Percentiles rank a stretch among this genome's conserved stretches.
These are phyloP conservation scores for Gymnocephalus cernua DNA, from an alignment of 2,113 vertebrate genomes.

Conservation along the genomic window DNA sequence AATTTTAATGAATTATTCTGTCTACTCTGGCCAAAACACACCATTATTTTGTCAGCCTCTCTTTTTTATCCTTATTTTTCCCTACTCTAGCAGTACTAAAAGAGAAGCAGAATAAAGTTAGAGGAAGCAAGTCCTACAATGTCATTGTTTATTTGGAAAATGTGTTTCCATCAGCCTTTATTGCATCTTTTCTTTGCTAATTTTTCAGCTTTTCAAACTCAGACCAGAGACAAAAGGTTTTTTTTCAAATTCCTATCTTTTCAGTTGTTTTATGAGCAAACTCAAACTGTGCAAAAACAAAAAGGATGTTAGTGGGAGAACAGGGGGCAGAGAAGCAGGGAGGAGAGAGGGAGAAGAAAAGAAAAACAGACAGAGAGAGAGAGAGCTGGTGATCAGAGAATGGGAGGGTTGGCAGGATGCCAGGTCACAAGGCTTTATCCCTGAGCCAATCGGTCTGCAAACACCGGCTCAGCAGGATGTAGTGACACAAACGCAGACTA, in stretches of 20 bases:
- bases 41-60: background rate
- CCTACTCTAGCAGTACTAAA: conserved; percentile 7
- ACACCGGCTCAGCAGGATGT: conserved; percentile 73
- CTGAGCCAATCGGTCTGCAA: conserved; percentile 71
- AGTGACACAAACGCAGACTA: conserved; percentile 45
- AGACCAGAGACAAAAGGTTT: background rate
- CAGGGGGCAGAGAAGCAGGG: background rate
- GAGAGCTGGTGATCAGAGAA: conserved; percentile 52
- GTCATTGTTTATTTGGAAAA: conserved; percentile 47
- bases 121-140: conserved; percentile 11
- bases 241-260: background rate
- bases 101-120: background rate
- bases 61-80: background rate
- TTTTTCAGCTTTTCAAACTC: conserved; percentile 32
- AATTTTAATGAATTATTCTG: background rate
- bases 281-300: conserved; percentile 48
- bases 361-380: conserved; percentile 25
- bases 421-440: conserved; percentile 76
- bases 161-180: conserved; percentile 44
- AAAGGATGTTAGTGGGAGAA: conserved; percentile 7
- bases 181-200: conserved; percentile 28
- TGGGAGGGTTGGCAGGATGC: conserved; percentile 59
- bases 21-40: conserved; percentile 9
- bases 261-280: background rate
- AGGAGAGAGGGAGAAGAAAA: background rate